A percentile compares a stretch with the other conserved stretches of the same genome.
These are phyloP conservation scores for Diloba caeruleocephala DNA, from an alignment of 2,888 invertebrate species.

Conservation along the genomic window DNA sequence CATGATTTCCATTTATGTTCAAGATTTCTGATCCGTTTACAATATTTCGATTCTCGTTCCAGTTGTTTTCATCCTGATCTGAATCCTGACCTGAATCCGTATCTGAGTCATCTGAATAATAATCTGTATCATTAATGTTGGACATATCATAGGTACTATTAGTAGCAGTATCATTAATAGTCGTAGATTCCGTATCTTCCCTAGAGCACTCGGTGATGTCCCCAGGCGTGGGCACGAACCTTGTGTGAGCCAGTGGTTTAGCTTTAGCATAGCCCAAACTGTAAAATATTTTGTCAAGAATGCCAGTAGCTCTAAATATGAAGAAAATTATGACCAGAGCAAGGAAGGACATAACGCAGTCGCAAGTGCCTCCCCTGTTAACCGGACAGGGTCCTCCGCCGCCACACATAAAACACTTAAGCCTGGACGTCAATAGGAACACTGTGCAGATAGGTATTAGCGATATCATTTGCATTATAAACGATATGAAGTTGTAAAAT, in stretches of 20 bases:
- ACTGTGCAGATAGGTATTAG: slow-evolving; percentile 78
- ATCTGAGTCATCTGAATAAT: too few relatives aligned
- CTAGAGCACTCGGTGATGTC: slow-evolving; percentile 74
- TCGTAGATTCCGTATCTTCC: slow-evolving; percentile 56
- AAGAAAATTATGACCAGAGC: slow-evolving; percentile 73
- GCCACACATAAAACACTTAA: slow-evolving; percentile 79
- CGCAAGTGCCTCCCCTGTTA: slow-evolving; percentile 74
- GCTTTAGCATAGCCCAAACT: slow-evolving; percentile 75
- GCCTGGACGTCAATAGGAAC: slow-evolving; percentile 72
- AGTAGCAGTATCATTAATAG: neutral
- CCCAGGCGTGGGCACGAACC: slow-evolving; percentile 70
- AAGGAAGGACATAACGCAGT: slow-evolving; percentile 74
- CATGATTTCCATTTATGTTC: too few relatives aligned
- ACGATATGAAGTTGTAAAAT: slow-evolving; percentile 79
- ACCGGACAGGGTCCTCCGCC: slow-evolving; percentile 77
- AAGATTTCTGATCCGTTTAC: too few relatives aligned
- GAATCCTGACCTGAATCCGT: too few relatives aligned
- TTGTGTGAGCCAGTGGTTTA: slow-evolving; percentile 40
- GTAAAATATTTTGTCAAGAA: slow-evolving; percentile 77
- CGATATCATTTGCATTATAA: slow-evolving; percentile 76
- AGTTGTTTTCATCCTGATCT: too few relatives aligned
- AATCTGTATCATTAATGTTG: too few relatives aligned
- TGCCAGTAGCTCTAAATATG: slow-evolving; percentile 75
- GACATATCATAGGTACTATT: too few relatives aligned
- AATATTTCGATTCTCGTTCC: too few relatives aligned